Percentiles rank a stretch among this genome's conserved stretches.
These are phyloP conservation scores for Lanius collurio DNA, from an alignment of 2,113 vertebrate species.

Conservation along the genomic window DNA sequence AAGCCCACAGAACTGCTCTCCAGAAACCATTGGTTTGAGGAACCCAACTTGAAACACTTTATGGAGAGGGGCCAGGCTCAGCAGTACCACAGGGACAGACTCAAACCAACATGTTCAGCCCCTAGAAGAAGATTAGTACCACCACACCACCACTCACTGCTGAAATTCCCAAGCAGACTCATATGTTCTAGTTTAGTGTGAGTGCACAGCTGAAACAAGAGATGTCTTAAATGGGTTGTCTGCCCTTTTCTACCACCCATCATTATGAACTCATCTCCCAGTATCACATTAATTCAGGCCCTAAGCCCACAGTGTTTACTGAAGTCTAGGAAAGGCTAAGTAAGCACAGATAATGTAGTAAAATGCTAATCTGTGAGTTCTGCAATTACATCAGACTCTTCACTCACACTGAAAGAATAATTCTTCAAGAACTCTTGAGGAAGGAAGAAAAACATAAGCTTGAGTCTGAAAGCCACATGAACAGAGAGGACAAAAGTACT, in stretches of 20 bases:
- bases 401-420: background rate
- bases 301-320: background rate
- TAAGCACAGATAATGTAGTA: background rate
- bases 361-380: background rate
- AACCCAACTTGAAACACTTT: background rate
- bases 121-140: background rate
- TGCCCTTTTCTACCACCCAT: background rate
- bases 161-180: background rate
- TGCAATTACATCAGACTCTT: background rate
- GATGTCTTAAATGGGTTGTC: background rate
- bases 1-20: background rate
- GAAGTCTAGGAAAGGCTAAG: background rate
- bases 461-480: background rate
- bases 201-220: background rate
- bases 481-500: background rate
- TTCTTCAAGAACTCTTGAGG: background rate
- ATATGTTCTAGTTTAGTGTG: background rate
- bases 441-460: background rate
- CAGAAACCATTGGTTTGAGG: background rate
- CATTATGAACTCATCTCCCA: background rate
- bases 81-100: background rate
- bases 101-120: background rate
- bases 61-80: background rate
- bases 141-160: background rate
- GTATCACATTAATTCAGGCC: background rate